A percentile compares a stretch with the other conserved stretches of the same genome.
These are phyloP conservation scores for Riparia riparia DNA, from an alignment of 2,113 vertebrate genomes.

Conservation along the genomic window DNA sequence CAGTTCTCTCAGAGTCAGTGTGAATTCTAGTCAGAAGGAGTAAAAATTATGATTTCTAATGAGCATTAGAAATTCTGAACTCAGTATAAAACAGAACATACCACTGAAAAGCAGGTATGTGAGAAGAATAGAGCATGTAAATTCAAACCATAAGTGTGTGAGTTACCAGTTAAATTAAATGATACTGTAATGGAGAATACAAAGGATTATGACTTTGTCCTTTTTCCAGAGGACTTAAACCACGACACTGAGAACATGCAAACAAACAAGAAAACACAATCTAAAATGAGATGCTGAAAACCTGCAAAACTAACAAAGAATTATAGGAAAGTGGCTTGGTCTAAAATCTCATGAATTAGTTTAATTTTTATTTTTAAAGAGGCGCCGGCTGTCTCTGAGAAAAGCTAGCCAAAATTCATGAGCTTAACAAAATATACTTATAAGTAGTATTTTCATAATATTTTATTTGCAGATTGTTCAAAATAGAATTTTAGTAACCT, in stretches of 20 bases:
- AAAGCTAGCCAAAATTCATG: neutral
- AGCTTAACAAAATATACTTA: neutral
- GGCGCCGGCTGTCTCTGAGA: neutral
- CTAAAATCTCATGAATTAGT: neutral
- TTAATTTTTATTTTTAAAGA: neutral
- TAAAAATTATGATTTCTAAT: neutral
- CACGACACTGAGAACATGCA: neutral
- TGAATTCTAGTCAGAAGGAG: neutral
- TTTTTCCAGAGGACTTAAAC: neutral
- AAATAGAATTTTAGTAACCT: neutral
- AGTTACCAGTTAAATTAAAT: neutral
- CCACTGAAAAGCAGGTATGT: neutral
- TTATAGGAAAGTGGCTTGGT: neutral
- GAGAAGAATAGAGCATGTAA: neutral
- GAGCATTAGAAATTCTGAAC: neutral
- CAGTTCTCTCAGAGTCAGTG: neutral
- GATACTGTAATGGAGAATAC: neutral
- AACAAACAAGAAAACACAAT: neutral
- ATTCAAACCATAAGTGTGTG: neutral
- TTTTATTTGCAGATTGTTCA: neutral
- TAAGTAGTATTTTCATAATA: neutral
- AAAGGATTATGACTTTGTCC: neutral
- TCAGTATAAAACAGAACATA: neutral
- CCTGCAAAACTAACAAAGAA: neutral
- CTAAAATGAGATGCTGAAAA: neutral